Conservation (phyloP, 2,888 invertebrate genomes). For the Nymphalis polychloros region DNA sequence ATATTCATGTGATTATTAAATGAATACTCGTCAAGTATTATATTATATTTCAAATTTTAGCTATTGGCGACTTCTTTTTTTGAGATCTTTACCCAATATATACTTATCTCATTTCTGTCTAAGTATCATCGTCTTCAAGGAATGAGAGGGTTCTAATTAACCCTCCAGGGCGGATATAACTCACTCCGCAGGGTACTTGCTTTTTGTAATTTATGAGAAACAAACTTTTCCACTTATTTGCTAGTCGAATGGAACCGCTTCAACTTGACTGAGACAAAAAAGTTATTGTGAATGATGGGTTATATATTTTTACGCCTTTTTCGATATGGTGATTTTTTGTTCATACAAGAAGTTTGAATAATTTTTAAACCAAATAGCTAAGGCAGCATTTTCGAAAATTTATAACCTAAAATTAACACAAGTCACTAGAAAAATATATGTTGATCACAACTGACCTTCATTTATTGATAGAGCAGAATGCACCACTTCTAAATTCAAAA, state of each 20-base stretch:
- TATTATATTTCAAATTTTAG: too few relatives aligned
- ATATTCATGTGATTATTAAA: too few relatives aligned
- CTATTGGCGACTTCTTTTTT: background rate
- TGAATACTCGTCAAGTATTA: too few relatives aligned
- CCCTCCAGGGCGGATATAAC: constrained; percentile 36
- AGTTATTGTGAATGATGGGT: constrained; percentile 19
- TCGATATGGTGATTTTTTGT: background rate
- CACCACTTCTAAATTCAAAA: too few relatives aligned
- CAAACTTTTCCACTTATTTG: constrained; percentile 40
- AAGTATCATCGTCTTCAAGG: constrained; percentile 4
- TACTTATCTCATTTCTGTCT: background rate
- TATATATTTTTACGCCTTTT: background rate
- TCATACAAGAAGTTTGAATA: background rate
- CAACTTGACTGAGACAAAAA: constrained; percentile 9
- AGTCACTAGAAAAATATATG: too few relatives aligned
- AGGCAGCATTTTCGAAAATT: too few relatives aligned
- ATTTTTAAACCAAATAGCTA: too few relatives aligned
- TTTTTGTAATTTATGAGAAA: constrained; percentile 37
- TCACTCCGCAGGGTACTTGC: constrained; percentile 26
- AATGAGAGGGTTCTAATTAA: constrained; percentile 54
- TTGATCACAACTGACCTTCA: too few relatives aligned
- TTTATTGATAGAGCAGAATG: too few relatives aligned
- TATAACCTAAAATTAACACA: too few relatives aligned
- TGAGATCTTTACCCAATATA: too few relatives aligned
- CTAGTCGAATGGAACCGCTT: constrained; percentile 25